Evolutionary conservation across 2,888 invertebrate species (phyloP).

Genomic region (Adelphocoris suturalis): DNA sequence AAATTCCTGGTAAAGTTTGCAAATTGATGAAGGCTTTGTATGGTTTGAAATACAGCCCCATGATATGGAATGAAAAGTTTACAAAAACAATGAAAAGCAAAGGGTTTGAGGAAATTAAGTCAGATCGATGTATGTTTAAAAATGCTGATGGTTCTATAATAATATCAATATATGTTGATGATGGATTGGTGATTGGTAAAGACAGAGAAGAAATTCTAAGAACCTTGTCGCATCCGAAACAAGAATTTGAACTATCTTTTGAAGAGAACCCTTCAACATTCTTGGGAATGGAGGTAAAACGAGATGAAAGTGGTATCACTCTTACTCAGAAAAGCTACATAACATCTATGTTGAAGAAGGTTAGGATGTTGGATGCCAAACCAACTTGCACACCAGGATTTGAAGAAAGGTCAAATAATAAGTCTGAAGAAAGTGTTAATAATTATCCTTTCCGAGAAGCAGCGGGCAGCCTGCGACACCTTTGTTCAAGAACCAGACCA

Average conservation of each 20-base stretch:
- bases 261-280: no score
- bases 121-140: background rate
- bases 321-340: background rate
- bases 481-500: background rate
- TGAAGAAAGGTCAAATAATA: background rate
- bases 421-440: background rate
- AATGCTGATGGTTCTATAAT: background rate
- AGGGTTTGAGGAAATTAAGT: background rate
- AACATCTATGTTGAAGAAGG: background rate
- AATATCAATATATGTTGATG: background rate
- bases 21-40: background rate
- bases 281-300: no score
- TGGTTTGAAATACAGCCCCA: background rate
- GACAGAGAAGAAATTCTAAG: no score
- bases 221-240: no score
- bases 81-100: background rate
- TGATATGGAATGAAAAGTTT: constrained; percentile 8
- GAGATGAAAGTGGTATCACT: background rate
- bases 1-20: background rate
- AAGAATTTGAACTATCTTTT: no score
- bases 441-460: background rate
- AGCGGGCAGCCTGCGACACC: background rate
- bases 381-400: background rate
- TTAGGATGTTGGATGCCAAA: background rate
- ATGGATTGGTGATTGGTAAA: no score